Conservation (phyloP, 2,113 vertebrate species). For the Procavia capensis region DNA sequence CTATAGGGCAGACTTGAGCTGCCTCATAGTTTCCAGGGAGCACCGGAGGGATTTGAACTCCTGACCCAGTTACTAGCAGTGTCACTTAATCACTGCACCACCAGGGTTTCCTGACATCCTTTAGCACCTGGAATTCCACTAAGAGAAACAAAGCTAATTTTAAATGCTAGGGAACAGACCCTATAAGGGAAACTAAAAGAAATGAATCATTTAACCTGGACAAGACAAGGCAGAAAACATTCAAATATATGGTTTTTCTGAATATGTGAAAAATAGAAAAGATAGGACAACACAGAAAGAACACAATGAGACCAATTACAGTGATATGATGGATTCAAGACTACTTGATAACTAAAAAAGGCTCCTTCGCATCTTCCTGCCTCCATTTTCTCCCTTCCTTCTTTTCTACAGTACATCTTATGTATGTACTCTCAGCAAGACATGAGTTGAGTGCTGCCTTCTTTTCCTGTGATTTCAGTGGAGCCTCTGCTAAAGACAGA, state of each 20-base stretch:
- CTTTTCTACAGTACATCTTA: too few relatives aligned
- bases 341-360: background rate
- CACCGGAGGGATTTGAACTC: too few relatives aligned
- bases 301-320: background rate
- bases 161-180: constrained; percentile 7
- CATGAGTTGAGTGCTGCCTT: background rate
- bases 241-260: background rate
- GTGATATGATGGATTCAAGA: background rate
- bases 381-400: background rate
- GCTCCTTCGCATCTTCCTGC: background rate
- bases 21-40: too few relatives aligned
- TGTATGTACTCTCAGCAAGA: background rate
- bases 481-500: background rate
- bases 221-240: background rate
- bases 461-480: background rate
- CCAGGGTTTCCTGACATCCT: too few relatives aligned
- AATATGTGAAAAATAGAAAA: constrained; percentile 9
- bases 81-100: too few relatives aligned
- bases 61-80: too few relatives aligned
- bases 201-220: background rate
- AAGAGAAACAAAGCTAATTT: constrained; percentile 25
- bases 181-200: constrained; percentile 1
- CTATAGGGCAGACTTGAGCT: too few relatives aligned
- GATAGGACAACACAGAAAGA: background rate
- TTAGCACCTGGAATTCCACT: constrained; percentile 17